Percentiles rank a stretch among this genome's conserved stretches.
Evolutionary conservation across 2,888 invertebrate genomes (phyloP).

Genomic region (Limnephilus marmoratus): DNA sequence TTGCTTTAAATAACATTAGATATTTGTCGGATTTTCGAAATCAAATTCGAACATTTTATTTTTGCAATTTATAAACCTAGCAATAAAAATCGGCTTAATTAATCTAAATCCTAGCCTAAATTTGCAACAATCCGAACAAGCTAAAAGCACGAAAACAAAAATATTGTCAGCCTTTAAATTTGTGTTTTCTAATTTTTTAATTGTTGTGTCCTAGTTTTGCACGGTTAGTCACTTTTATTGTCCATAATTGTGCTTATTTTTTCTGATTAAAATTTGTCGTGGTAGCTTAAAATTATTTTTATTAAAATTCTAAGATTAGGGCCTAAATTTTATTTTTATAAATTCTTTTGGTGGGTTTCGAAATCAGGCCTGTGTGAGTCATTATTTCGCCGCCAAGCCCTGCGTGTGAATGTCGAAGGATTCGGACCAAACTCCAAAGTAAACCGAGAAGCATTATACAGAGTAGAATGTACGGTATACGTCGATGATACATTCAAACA

Average conservation of each 20-base stretch:
- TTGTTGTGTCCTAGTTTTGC: background rate
- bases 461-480: background rate
- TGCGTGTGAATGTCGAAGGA: background rate
- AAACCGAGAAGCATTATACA: background rate
- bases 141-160: background rate
- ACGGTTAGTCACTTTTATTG: background rate
- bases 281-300: background rate
- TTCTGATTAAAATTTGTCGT: background rate
- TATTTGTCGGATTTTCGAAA: background rate
- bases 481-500: conserved; percentile 15
- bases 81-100: background rate
- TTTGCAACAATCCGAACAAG: background rate
- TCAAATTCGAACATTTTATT: background rate
- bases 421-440: background rate
- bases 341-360: background rate
- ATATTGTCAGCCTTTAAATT: background rate
- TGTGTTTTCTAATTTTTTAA: background rate
- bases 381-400: background rate
- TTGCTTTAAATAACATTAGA: background rate
- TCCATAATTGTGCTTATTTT: background rate
- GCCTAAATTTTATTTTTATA: background rate
- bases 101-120: background rate
- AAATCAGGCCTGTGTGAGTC: background rate
- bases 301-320: background rate
- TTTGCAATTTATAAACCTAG: background rate